These are phyloP conservation scores for Ctenopoma kingsleyae DNA, from an alignment of 2,797 vertebrate species.

Conservation along the genomic window DNA sequence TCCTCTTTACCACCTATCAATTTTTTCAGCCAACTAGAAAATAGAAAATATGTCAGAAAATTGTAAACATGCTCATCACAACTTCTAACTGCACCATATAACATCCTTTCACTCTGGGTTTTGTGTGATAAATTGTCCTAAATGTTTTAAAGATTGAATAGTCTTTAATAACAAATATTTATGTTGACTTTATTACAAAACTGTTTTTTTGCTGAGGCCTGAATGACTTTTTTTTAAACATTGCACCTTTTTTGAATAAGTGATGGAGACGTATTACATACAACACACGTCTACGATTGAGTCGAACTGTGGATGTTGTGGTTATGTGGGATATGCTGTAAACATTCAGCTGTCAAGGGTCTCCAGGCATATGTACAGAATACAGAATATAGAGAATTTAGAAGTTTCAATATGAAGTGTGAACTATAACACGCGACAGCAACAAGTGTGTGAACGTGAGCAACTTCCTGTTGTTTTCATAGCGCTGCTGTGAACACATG, in stretches of 20 bases:
- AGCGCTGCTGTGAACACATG: too few species aligned
- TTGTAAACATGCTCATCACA: background rate
- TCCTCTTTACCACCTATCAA: background rate
- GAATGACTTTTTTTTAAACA: background rate
- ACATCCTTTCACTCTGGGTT: background rate
- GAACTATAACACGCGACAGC: too few species aligned
- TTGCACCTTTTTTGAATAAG: too few species aligned
- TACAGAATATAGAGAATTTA: too few species aligned
- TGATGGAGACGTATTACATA: too few species aligned
- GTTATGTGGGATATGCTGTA: background rate
- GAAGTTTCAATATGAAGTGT: too few species aligned
- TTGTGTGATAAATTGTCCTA: too few species aligned
- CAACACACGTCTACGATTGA: background rate
- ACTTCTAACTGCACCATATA: background rate
- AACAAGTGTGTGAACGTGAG: too few species aligned
- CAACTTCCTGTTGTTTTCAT: too few species aligned
- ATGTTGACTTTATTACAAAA: background rate
- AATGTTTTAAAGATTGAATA: background rate
- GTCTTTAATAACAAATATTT: background rate
- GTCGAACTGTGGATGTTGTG: background rate
- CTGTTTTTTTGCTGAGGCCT: background rate
- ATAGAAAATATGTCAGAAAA: constrained; percentile 3
- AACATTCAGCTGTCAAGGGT: background rate
- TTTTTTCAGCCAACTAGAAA: background rate
- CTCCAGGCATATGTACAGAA: too few species aligned